These are phyloP conservation scores for Myotis planiceps DNA, from an alignment of 2,797 vertebrate genomes.

Conservation along the genomic window DNA sequence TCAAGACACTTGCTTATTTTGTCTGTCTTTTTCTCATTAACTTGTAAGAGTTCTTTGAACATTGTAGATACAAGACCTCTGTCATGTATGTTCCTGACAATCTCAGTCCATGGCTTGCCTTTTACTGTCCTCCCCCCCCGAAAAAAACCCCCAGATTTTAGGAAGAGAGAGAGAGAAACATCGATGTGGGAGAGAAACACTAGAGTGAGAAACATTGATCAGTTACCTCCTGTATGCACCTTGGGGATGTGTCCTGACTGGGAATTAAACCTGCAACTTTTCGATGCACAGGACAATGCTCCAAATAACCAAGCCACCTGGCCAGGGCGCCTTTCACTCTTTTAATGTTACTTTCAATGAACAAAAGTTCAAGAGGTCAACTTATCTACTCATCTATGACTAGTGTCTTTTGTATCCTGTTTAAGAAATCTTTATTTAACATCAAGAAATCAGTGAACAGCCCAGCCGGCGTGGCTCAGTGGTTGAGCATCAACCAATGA, in stretches of 20 bases:
- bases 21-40: not conserved
- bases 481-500: too few relatives aligned
- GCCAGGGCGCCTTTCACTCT: not conserved
- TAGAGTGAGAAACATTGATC: not conserved
- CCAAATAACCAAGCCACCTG: not conserved
- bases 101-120: not conserved
- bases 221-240: not conserved
- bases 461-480: too few relatives aligned
- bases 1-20: not conserved
- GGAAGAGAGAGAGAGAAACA: not conserved
- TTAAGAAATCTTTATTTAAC: not conserved
- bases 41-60: not conserved
- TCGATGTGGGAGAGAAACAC: not conserved
- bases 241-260: not conserved
- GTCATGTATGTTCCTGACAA: not conserved
- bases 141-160: not conserved
- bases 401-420: not conserved
- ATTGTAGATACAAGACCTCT: not conserved
- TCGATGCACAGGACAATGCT: not conserved
- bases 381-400: not conserved
- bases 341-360: not conserved
- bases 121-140: not conserved
- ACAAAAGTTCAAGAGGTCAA: not conserved
- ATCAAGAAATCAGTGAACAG: not conserved
- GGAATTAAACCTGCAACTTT: not conserved